phyloP scores from a whole-genome alignment of 2,797 vertebrate genomes.

The Apogon hyalosoma region DNA sequence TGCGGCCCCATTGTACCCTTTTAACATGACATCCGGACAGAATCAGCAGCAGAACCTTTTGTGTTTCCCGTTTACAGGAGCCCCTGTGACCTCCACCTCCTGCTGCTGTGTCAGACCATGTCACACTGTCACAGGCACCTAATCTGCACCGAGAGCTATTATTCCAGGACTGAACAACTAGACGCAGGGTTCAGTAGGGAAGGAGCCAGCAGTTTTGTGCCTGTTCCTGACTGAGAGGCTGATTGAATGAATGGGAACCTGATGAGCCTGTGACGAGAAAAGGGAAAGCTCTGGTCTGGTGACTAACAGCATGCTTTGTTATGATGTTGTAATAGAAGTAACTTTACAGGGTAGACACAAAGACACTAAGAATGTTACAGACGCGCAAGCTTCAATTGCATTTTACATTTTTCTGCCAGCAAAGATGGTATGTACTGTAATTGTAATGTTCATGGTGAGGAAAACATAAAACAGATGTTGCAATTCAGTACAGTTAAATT shows the following conservation, averaged over 20 bases:
- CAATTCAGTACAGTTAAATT: conserved; percentile 16
- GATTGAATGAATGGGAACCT: conserved; percentile 33
- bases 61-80: conserved; percentile 71
- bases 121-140: conserved; percentile 64
- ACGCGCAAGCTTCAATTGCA: not conserved
- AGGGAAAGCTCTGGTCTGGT: conserved; percentile 42
- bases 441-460: not conserved
- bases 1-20: conserved; percentile 70
- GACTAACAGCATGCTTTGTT: conserved; percentile 35
- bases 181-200: conserved; percentile 47
- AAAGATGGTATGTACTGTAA: not conserved
- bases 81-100: conserved; percentile 68
- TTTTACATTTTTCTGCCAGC: conserved; percentile 1
- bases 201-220: conserved; percentile 53
- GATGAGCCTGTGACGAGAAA: conserved; percentile 39
- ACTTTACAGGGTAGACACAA: conserved; percentile 3
- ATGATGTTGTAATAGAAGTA: conserved; percentile 7
- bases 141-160: conserved; percentile 54
- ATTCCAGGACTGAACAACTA: conserved; percentile 52
- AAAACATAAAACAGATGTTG: conserved; percentile 26
- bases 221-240: conserved; percentile 29
- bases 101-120: conserved; percentile 71
- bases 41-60: conserved; percentile 66
- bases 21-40: conserved; percentile 74
- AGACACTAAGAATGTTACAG: conserved; percentile 10